Evolutionary conservation across 1,140 invertebrate species (phyloP), one percentile per base, ranked within the genome.

Genomic region (Oreohelix idahoensis): DNA sequence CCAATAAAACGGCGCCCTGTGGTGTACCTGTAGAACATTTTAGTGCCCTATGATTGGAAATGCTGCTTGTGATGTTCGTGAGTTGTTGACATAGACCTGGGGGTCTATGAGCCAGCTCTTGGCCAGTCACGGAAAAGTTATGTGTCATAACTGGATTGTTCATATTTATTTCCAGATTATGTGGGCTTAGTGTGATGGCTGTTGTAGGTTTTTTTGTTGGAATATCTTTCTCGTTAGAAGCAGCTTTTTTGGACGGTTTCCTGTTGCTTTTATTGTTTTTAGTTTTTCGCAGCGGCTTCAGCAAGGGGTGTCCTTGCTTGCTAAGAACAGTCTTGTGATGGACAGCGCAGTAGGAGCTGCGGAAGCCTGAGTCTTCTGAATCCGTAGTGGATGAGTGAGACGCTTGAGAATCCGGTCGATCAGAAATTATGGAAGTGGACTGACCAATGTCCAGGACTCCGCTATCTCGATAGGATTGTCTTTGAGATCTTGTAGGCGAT

Each of bases 281-380:
- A 66, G 66, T 78, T 17, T 42, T 38, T 15, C 81, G n/a, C 29
- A 84, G 53, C 4, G 85, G 85, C 83, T 86, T 87, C 71, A 88
- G 84, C 42, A 87, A 32, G 5, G 88, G 87, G 79, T 86, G 82
- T 45, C 86, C 87, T 51, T 88, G 84, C 32, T 84, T 85, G 73
- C 77, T 79, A 20, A 83, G 84, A 29, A 86, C 86, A 70, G 81
- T 81, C 75, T 85, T 87, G n/a, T 85, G 58, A 83, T 87, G 81
- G 32, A n/a, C 63, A 1, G 63, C 63, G 63, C 63, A 66, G 29
- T 66, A 66, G 4, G 89, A 88, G 82, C 89, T 88, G 1, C 88
- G 83, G 79, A 90, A 90, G 17, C 89, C 89, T 1, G 89, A 90
- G 84, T 90, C 89, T 66, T 90, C 88, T 0, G 89, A 90, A 80